Evolutionary conservation across 2,888 invertebrate genomes (phyloP), one percentile per base, ranked within the genome.

Genomic region (Leptopilina drosophilae): DNA sequence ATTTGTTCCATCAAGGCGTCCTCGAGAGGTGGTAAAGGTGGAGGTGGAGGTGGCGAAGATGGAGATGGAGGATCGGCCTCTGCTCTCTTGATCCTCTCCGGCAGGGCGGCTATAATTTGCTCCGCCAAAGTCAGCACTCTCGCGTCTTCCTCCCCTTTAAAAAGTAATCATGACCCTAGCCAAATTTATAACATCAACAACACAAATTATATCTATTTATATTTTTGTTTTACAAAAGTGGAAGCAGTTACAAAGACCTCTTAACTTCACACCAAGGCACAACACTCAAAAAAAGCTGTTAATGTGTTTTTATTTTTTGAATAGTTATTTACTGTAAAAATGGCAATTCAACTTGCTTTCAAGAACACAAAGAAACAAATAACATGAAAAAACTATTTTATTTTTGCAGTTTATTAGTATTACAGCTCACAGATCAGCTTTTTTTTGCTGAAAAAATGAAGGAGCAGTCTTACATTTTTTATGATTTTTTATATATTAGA

Each of bases 51-150:
- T 81, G 91, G 88, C 82, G 93, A 92, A 40, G 93, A 84, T 90
- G 92, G 92, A 81, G 93, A 90, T 83, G 90, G 87, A 82, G 88
- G 87, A 87, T 91, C 91, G 87, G 87, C 89, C 85, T 91, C 90
- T 82, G 87, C 91, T 82, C 90, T 96, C 95, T 99, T 99, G 91
- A 99, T 99, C 88, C 98, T 94, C 87, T 98, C 98, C 81, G 99
- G 99, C 95, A 99, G 97, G 12, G 99, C 99, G 78, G 98, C 99
- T 89, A 99, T 99, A 87, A 99, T 99, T 93, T 99, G 98, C 92
- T 98, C 98, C 78, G 99, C 99, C 90, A 99, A 93, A 78, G 98
- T 98, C 89, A 98, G 94, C 84, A 98, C 98, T 89, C 97, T 95
- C 88, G 96, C 97, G 94, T 97, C 97, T 93, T 97, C 97, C 92